These are phyloP conservation scores for Morone chrysops DNA, from an alignment of 2,113 vertebrate species.

Conservation along the genomic window DNA sequence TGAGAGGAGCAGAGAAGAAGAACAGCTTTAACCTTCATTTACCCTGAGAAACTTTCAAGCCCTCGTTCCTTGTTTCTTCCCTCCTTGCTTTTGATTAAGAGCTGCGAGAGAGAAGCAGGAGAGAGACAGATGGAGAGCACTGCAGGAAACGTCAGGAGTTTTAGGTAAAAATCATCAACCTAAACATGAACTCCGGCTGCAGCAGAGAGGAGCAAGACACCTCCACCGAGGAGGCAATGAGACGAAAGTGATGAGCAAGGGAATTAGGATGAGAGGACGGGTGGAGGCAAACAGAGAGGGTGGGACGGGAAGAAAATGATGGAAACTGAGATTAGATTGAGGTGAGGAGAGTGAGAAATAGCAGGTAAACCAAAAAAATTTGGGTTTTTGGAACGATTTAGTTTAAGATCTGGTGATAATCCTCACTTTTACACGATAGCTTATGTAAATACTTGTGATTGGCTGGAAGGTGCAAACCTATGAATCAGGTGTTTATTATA, in stretches of 20 bases:
- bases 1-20: slow-evolving; percentile 55
- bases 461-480: no score
- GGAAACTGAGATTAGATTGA: background rate
- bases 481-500: no score
- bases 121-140: slow-evolving; percentile 54
- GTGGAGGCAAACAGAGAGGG: background rate
- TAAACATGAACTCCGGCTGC: slow-evolving; percentile 51
- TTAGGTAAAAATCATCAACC: slow-evolving; percentile 63
- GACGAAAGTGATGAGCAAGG: slow-evolving; percentile 43
- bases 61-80: background rate
- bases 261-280: background rate
- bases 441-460: no score
- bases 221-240: slow-evolving; percentile 42
- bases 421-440: no score
- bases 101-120: background rate
- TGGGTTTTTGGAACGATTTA: no score
- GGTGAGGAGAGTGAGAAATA: background rate
- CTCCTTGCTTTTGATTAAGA: background rate
- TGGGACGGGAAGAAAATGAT: background rate
- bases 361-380: no score
- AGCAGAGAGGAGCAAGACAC: slow-evolving; percentile 39
- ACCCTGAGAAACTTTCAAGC: background rate
- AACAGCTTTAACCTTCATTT: slow-evolving; percentile 29
- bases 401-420: no score
- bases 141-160: slow-evolving; percentile 43